Evolutionary conservation across 2,797 vertebrate species (phyloP).

Genomic region (Atherinosoma microstoma): DNA sequence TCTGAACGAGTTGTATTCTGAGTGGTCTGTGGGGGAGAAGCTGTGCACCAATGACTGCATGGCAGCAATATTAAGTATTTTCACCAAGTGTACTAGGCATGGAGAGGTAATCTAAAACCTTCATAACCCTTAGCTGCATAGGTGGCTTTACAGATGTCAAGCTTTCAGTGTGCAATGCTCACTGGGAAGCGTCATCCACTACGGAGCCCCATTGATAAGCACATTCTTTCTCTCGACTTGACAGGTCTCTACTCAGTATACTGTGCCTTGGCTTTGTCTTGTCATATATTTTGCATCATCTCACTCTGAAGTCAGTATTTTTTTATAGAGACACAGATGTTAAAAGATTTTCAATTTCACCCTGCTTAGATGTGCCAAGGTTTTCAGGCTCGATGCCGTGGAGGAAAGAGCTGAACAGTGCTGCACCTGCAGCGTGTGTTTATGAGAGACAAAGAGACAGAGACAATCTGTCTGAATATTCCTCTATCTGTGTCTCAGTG

Average conservation of each 20-base stretch:
- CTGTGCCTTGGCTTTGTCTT: constrained; percentile 35
- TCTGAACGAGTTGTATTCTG: constrained; percentile 43
- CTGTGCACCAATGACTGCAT: constrained; percentile 18
- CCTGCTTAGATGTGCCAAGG: constrained; percentile 49
- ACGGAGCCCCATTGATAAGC: constrained; percentile 48
- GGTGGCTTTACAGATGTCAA: constrained; percentile 63
- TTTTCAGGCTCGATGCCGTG: constrained; percentile 41
- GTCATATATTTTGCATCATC: constrained; percentile 62
- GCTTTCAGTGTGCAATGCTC: constrained; percentile 14
- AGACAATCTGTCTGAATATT: constrained; percentile 53
- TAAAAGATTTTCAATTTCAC: constrained; percentile 61
- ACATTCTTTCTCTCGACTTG: constrained; percentile 51
- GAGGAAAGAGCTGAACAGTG: constrained; percentile 37
- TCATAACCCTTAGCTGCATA: constrained; percentile 43
- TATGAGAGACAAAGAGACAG: constrained; percentile 35
- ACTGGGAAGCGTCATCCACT: constrained; percentile 21
- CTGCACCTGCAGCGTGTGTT: constrained; percentile 66
- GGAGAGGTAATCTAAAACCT: constrained; percentile 48
- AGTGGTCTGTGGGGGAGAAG: constrained; percentile 5
- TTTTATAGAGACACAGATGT: constrained; percentile 65
- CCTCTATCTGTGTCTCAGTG: constrained; percentile 46
- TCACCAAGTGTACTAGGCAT: constrained; percentile 12
- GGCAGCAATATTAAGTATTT: constrained; percentile 45
- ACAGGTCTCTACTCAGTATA: constrained; percentile 48
- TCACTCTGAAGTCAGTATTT: constrained; percentile 51